A percentile compares a stretch with the other conserved stretches of the same genome.
Conservation (phyloP, 2,888 invertebrate species). For the Dryomyza anilis region DNA sequence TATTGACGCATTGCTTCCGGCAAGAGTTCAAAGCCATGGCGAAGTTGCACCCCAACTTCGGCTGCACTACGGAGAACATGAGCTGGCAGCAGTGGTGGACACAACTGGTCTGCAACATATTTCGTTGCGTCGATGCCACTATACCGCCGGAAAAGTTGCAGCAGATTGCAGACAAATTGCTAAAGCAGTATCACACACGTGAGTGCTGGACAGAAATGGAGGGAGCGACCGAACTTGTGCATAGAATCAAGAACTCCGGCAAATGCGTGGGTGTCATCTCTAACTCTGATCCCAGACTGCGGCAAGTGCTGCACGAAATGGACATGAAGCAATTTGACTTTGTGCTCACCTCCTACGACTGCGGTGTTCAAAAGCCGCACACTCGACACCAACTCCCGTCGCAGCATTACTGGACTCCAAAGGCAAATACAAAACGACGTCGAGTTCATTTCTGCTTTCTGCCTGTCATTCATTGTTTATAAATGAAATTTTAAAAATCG, state of each 20-base stretch:
- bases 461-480: too few species aligned
- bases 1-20: constrained; percentile 66
- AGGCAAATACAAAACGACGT: too few species aligned
- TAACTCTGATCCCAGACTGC: constrained; percentile 85
- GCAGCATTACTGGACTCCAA: too few species aligned
- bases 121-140: constrained; percentile 41
- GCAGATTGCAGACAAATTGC: constrained; percentile 66
- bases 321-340: constrained; percentile 75
- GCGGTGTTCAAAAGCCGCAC: constrained; percentile 65
- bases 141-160: constrained; percentile 42
- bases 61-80: constrained; percentile 66
- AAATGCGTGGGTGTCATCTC: constrained; percentile 78
- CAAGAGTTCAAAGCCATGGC: constrained; percentile 69
- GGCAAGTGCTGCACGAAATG: constrained; percentile 69
- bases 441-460: too few species aligned
- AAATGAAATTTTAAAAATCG: too few species aligned
- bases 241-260: constrained; percentile 60
- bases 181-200: constrained; percentile 71
- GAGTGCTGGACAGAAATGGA: constrained; percentile 74
- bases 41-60: constrained; percentile 78
- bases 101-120: constrained; percentile 53
- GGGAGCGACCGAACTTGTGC: constrained; percentile 66
- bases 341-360: constrained; percentile 78
- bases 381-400: too few species aligned
- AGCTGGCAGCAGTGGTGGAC: constrained; percentile 86